Evolutionary conservation across 2,888 invertebrate genomes (phyloP), one percentile per base, ranked within the genome.

Genomic region (Metalampra italica): DNA sequence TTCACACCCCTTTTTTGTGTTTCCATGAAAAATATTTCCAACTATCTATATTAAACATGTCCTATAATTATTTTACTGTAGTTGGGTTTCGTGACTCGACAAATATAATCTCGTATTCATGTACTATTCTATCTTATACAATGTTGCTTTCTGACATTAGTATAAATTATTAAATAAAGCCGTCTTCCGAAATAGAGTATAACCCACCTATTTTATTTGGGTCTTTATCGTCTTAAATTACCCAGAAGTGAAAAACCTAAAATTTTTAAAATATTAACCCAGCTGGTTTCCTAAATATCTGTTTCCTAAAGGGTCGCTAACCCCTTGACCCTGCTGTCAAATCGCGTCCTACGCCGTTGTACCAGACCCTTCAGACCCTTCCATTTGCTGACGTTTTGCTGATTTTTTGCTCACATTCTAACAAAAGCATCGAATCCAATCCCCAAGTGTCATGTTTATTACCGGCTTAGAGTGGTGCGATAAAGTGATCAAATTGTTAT

Each of bases 1-100:
- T 70, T 70, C 68, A 62, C 68, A 55, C 62, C 64, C 57, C 50
- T 61, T 62, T 68, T 3, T 57, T 49, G 50, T 53, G 40, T 49
- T 46, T 46, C 7, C 40, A 46, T 32, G 49, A 53, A 54, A 59
- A 64, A 60, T 57, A 7, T 34, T 34, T 11, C 9, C 11, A 36
- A 11, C 11, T 36, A 36, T 36, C 36, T n/a, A n/a, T 36, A 5
- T 22, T 22, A 22, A 22, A 22, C 22, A 22, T 5, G 22, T 22
- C 22, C 22, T 22, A 5, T 3, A 22, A 22, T 22, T 22, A 22
- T 22, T 22, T 22, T 5, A 22, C 5, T n/a, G n/a, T n/a, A n/a
- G 51, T 29, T 42, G 34, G 9, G 8, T 1, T 11, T 11, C 11
- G 34, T 11, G 7, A 11, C 2, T 11, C 9, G 4, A 34, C 34